A percentile compares a stretch with the other conserved stretches of the same genome.
phyloP scores from a whole-genome alignment of 2,113 vertebrate species.

The Athene noctua region DNA sequence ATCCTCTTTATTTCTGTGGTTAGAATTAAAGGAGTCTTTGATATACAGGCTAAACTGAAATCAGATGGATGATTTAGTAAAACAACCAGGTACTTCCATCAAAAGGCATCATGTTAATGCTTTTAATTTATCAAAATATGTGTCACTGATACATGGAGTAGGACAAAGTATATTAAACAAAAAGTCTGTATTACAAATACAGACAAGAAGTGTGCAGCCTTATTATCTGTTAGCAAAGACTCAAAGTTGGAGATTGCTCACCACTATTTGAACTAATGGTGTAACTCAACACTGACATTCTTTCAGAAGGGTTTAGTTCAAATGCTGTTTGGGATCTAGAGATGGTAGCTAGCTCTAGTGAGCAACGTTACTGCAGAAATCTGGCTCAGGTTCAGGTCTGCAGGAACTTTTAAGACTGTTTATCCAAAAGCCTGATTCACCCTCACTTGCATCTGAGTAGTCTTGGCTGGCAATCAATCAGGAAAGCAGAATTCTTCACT shows the following conservation, averaged over 20 bases:
- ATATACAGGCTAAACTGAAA: neutral
- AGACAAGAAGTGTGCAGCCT: neutral
- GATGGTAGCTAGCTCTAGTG: neutral
- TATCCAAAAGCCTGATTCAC: slow-evolving; percentile 41
- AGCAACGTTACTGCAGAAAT: slow-evolving; percentile 7
- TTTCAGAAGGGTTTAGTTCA: neutral
- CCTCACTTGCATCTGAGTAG: slow-evolving; percentile 22
- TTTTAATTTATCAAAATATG: neutral
- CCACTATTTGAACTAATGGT: neutral
- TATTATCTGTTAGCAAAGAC: neutral
- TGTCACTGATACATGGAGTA: neutral
- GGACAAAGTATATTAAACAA: neutral
- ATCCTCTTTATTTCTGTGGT: neutral
- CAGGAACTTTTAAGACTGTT: slow-evolving; percentile 41
- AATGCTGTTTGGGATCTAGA: neutral
- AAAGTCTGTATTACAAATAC: neutral
- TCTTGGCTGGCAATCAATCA: slow-evolving; percentile 41
- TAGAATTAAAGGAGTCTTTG: neutral
- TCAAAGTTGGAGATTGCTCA: neutral
- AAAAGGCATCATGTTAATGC: neutral
- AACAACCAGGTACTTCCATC: neutral
- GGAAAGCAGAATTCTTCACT: slow-evolving; percentile 16
- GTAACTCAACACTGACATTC: neutral
- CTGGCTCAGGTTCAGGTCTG: slow-evolving; percentile 61
- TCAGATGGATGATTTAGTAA: neutral